Evolutionary conservation across 2,113 vertebrate genomes (phyloP).

Genomic region (Argyrosomus japonicus): DNA sequence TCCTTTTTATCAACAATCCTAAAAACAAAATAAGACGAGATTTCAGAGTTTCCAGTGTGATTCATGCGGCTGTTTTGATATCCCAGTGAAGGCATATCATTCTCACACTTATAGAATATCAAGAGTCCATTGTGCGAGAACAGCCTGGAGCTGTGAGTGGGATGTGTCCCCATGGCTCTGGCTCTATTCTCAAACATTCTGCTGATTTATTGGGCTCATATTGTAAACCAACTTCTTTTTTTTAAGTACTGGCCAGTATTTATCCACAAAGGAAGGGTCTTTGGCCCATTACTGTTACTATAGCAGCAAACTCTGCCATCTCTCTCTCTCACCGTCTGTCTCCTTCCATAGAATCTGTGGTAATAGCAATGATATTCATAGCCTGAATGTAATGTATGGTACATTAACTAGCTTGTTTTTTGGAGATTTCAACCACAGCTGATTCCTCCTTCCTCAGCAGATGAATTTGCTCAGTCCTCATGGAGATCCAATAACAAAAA

Average conservation of each 20-base stretch:
- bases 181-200: slow-evolving; percentile 48
- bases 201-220: slow-evolving; percentile 58
- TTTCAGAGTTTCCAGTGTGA: slow-evolving; percentile 36
- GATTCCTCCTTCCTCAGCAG: too few relatives aligned
- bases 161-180: slow-evolving; percentile 51
- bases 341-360: neutral
- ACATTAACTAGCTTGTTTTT: too few relatives aligned
- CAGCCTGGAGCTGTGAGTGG: slow-evolving; percentile 58
- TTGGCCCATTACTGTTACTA: slow-evolving; percentile 34
- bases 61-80: slow-evolving; percentile 46
- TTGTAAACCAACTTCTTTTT: slow-evolving; percentile 47
- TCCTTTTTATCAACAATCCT: slow-evolving; percentile 21
- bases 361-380: neutral
- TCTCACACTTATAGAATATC: slow-evolving; percentile 32
- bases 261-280: slow-evolving; percentile 49
- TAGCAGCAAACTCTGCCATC: slow-evolving; percentile 25
- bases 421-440: too few relatives aligned
- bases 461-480: too few relatives aligned
- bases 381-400: neutral
- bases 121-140: slow-evolving; percentile 43
- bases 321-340: neutral
- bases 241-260: slow-evolving; percentile 25
- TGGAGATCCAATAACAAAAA: too few relatives aligned
- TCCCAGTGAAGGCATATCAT: slow-evolving; percentile 33
- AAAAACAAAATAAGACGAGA: slow-evolving; percentile 6